These are phyloP conservation scores for Cossypha dichroa DNA, from an alignment of 2,797 vertebrate genomes.

Conservation along the genomic window DNA sequence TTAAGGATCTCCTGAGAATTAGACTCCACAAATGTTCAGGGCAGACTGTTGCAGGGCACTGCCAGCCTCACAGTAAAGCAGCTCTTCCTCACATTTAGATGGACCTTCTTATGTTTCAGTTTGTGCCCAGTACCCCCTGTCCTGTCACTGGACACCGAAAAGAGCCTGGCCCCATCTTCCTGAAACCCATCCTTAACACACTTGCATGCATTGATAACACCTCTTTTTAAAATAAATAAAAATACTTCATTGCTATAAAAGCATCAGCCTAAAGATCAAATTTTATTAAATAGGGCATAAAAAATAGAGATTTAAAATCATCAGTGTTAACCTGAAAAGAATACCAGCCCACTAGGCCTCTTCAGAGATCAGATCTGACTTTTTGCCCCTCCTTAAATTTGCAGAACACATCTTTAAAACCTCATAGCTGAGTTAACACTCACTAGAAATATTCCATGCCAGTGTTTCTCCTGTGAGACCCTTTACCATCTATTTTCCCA, in stretches of 20 bases:
- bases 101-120: not conserved
- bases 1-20: not conserved
- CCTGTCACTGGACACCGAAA: rapidly evolving
- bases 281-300: not conserved
- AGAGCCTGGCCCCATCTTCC: not conserved
- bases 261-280: not conserved
- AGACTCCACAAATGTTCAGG: not conserved
- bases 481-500: not conserved
- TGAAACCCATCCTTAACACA: not conserved
- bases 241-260: not conserved
- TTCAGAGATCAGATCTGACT: not conserved
- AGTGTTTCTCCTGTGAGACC: not conserved
- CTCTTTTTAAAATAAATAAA: not conserved
- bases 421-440: not conserved
- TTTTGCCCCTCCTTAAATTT: not conserved
- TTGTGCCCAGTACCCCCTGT: not conserved
- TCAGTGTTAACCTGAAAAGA: not conserved
- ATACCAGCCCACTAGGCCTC: not conserved
- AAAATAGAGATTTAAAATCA: not conserved
- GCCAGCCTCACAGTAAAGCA: not conserved
- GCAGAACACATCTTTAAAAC: not conserved
- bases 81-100: not conserved
- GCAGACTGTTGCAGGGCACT: not conserved
- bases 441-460: not conserved
- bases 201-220: not conserved